These are phyloP conservation scores for Polypterus bichir DNA, from an alignment of 2,113 vertebrate species.

Conservation along the genomic window DNA sequence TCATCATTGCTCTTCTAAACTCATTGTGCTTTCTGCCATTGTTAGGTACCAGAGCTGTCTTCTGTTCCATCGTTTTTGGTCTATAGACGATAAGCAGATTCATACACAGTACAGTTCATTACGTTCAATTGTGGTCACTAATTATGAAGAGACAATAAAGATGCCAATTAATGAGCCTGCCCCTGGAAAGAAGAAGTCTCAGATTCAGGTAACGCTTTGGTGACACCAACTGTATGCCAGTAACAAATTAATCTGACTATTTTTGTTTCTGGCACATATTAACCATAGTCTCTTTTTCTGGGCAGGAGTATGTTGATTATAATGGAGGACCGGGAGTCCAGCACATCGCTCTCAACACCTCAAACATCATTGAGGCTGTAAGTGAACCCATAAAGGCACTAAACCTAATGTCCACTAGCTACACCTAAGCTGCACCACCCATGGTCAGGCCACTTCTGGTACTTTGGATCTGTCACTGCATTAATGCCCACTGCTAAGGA, in stretches of 20 bases:
- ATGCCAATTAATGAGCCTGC: constrained; percentile 73
- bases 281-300: neutral
- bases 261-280: neutral
- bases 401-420: neutral
- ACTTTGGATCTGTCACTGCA: too few relatives aligned
- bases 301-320: constrained; percentile 64
- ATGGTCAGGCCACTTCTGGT: too few relatives aligned
- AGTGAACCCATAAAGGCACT: constrained; percentile 22
- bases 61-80: constrained; percentile 70
- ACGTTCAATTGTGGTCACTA: constrained; percentile 62
- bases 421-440: too few relatives aligned
- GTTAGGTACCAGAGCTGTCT: constrained; percentile 63
- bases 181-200: constrained; percentile 50
- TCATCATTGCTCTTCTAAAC: too few relatives aligned
- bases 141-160: constrained; percentile 70
- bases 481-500: too few relatives aligned
- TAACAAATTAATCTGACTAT: neutral
- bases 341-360: constrained; percentile 64
- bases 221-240: neutral
- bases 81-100: constrained; percentile 67
- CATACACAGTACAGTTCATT: constrained; percentile 61
- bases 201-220: constrained; percentile 53
- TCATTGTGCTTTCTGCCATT: too few relatives aligned
- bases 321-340: constrained; percentile 62
- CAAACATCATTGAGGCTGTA: constrained; percentile 59